These are phyloP conservation scores for Scomber japonicus DNA, from an alignment of 2,113 vertebrate genomes.

Conservation along the genomic window DNA sequence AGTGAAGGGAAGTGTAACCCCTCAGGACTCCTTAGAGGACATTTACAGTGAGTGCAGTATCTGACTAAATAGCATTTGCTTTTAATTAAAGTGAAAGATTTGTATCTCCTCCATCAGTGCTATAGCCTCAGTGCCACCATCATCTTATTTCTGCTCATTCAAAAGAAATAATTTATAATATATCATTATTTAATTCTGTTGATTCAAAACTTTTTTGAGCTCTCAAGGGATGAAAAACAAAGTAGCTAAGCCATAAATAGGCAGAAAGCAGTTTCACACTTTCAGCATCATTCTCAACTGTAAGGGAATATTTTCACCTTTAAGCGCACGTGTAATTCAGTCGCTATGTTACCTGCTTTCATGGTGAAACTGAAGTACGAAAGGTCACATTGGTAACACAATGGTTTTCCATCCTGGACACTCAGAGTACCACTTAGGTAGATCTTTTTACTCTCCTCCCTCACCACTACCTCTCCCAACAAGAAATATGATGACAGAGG, in stretches of 20 bases:
- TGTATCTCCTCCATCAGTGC: conserved; percentile 35
- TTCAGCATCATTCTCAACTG: not conserved
- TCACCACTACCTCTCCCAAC: conserved; percentile 2
- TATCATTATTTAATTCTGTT: conserved; percentile 29
- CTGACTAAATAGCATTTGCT: conserved; percentile 14
- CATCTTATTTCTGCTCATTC: conserved; percentile 44
- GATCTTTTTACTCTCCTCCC: conserved; percentile 6
- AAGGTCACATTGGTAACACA: conserved; percentile 21
- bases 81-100: conserved; percentile 56
- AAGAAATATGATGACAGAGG: conserved; percentile 23
- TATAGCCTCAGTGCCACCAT: conserved; percentile 22
- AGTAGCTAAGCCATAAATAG: conserved; percentile 59
- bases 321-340: not conserved
- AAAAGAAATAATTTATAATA: conserved; percentile 18
- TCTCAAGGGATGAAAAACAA: conserved; percentile 40
- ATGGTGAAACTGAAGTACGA: conserved; percentile 10
- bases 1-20: not conserved
- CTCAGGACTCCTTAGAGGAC: conserved; percentile 14
- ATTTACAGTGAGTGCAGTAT: conserved; percentile 25
- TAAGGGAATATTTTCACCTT: conserved; percentile 21
- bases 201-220: conserved; percentile 43
- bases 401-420: not conserved
- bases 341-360: not conserved
- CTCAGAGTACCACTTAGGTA: not conserved
- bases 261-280: conserved; percentile 15